Percentiles rank a stretch among this genome's conserved stretches.
Conservation (phyloP, 2,888 invertebrate genomes). For the Zootermopsis nevadensis region DNA sequence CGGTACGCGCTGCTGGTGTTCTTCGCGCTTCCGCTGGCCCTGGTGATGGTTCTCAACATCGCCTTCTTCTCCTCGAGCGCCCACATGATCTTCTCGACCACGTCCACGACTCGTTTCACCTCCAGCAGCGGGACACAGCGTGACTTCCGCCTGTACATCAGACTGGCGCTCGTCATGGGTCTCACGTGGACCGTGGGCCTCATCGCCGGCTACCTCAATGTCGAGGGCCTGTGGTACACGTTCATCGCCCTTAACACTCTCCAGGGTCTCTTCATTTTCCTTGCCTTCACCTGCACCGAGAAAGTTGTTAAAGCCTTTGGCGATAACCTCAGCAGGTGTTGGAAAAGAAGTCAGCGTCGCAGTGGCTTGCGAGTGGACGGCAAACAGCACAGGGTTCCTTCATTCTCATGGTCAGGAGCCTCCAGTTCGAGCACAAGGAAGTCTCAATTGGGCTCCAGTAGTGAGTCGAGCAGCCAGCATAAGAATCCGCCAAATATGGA, state of each 20-base stretch:
- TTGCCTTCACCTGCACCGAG: constrained; percentile 64
- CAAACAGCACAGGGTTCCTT: constrained; percentile 55
- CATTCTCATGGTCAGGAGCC: constrained; percentile 57
- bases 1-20: constrained; percentile 64
- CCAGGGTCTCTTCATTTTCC: constrained; percentile 65
- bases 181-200: constrained; percentile 65
- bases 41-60: constrained; percentile 62
- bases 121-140: constrained; percentile 55
- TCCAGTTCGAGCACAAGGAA: constrained; percentile 56
- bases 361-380: background rate
- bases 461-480: constrained; percentile 45
- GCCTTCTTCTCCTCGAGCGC: constrained; percentile 62
- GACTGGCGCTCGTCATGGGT: constrained; percentile 65
- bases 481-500: constrained; percentile 39
- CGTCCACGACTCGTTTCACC: constrained; percentile 55
- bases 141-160: constrained; percentile 63
- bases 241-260: constrained; percentile 65
- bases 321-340: constrained; percentile 37
- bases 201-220: constrained; percentile 62
- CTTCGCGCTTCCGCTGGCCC: constrained; percentile 65
- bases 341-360: constrained; percentile 22
- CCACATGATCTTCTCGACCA: constrained; percentile 62
- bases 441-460: constrained; percentile 54
- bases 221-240: constrained; percentile 62
- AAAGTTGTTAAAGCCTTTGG: constrained; percentile 59